These are phyloP conservation scores for Kryphioiulus occultus DNA, from an alignment of 2,888 invertebrate species.

Conservation along the genomic window DNA sequence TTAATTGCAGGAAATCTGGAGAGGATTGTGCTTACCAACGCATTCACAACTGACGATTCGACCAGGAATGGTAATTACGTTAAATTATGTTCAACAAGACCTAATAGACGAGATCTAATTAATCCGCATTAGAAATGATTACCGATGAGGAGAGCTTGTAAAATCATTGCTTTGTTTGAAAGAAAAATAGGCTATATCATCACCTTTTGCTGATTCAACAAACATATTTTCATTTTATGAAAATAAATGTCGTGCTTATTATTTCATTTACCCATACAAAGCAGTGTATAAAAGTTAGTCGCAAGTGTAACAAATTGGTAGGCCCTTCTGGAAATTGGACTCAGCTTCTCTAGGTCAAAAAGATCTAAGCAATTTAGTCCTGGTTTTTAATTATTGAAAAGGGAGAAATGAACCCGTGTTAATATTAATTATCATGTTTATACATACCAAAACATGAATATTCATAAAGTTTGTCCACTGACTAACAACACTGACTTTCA, in stretches of 20 bases:
- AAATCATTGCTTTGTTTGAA: background rate
- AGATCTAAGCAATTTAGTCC: background rate
- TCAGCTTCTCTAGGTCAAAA: background rate
- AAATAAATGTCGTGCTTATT: background rate
- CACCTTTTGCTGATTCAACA: background rate
- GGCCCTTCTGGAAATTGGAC: background rate
- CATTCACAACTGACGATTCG: background rate
- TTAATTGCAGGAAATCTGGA: constrained; percentile 42
- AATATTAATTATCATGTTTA: background rate
- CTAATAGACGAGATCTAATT: constrained; percentile 33
- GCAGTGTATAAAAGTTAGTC: background rate
- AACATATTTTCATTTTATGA: constrained; percentile 3
- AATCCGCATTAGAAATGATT: background rate
- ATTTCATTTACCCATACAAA: background rate
- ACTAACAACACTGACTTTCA: background rate
- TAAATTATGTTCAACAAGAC: constrained; percentile 45
- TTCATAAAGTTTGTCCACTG: background rate
- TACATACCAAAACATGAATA: background rate
- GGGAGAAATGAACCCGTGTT: background rate
- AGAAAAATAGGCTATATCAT: background rate
- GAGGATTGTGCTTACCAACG: constrained; percentile 46
- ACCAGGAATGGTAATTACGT: constrained; percentile 49
- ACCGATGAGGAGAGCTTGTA: background rate
- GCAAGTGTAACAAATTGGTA: background rate
- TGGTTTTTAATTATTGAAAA: background rate